Percentiles rank a stretch among this genome's conserved stretches.
phyloP scores from a whole-genome alignment of 2,113 vertebrate genomes.

The Hydrolagus affinis region DNA sequence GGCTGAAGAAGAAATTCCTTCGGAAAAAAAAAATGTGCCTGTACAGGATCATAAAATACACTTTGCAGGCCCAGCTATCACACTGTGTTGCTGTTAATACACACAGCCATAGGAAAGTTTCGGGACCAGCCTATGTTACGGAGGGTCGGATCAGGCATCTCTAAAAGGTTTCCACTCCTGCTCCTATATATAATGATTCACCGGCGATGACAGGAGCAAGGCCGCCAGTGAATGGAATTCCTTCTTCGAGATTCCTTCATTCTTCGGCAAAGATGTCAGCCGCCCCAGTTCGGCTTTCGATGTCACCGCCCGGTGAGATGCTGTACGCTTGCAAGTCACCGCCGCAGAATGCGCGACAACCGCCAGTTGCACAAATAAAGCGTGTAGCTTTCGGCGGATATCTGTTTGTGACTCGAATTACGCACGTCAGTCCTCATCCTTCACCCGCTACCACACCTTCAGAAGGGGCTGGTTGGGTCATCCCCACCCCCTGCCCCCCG shows the following conservation, averaged over 20 bases:
- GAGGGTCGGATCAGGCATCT: conserved; percentile 25
- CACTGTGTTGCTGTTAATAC: not conserved
- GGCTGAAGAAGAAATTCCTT: not conserved
- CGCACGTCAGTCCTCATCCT: too few relatives aligned
- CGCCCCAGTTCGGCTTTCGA: not conserved
- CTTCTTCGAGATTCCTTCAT: conserved; percentile 28
- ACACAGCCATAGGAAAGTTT: conserved; percentile 24
- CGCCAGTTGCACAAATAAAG: too few relatives aligned
- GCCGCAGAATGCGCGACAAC: not conserved
- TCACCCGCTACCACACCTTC: too few relatives aligned
- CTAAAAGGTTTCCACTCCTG: conserved; percentile 8
- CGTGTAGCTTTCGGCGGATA: too few relatives aligned
- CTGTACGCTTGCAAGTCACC: not conserved
- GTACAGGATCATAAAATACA: not conserved
- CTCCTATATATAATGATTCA: not conserved
- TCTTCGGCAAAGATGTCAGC: conserved; percentile 3
- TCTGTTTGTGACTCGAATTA: too few relatives aligned
- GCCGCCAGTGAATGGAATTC: conserved; percentile 8
- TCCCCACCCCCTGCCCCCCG: too few relatives aligned
- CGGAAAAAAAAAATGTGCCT: not conserved
- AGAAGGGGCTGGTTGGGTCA: too few relatives aligned
- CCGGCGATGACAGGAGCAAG: conserved; percentile 2
- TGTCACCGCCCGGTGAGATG: not conserved
- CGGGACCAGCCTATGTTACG: conserved; percentile 24
- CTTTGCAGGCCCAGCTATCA: not conserved